Conservation (phyloP, 2,113 vertebrate species). For the Amphilophus citrinellus region DNA sequence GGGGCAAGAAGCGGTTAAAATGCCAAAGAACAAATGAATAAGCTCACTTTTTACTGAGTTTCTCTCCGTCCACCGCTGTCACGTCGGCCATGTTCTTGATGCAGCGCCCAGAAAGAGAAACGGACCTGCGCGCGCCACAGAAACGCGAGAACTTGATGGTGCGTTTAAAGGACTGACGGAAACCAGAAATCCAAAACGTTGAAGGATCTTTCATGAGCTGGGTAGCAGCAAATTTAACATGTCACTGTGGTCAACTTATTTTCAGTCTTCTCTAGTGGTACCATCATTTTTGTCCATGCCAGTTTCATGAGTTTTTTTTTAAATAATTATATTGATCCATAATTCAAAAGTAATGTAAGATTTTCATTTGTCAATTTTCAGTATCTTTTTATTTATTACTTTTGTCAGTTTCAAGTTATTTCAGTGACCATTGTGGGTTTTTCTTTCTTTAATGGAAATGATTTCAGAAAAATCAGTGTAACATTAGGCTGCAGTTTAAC, state of each 20-base stretch:
- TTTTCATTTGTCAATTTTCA: too few species aligned
- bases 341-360: too few species aligned
- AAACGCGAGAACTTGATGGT: background rate
- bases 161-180: slow-evolving; percentile 7
- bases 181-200: background rate
- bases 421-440: too few species aligned
- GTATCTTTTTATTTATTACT: too few species aligned
- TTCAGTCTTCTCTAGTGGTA: too few species aligned
- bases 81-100: slow-evolving; percentile 80
- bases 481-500: background rate
- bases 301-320: too few species aligned
- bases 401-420: too few species aligned
- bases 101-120: slow-evolving; percentile 21
- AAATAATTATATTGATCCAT: too few species aligned
- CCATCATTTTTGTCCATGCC: too few species aligned
- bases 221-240: background rate
- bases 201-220: background rate
- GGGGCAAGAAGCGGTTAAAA: fast-evolving
- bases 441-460: too few species aligned
- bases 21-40: background rate
- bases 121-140: background rate
- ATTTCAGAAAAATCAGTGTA: background rate
- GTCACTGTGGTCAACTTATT: too few species aligned
- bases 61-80: slow-evolving; percentile 69
- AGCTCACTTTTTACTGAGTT: slow-evolving; percentile 85